Evolutionary conservation across 2,797 vertebrate genomes (phyloP).

Genomic region (Halcyon badia): DNA sequence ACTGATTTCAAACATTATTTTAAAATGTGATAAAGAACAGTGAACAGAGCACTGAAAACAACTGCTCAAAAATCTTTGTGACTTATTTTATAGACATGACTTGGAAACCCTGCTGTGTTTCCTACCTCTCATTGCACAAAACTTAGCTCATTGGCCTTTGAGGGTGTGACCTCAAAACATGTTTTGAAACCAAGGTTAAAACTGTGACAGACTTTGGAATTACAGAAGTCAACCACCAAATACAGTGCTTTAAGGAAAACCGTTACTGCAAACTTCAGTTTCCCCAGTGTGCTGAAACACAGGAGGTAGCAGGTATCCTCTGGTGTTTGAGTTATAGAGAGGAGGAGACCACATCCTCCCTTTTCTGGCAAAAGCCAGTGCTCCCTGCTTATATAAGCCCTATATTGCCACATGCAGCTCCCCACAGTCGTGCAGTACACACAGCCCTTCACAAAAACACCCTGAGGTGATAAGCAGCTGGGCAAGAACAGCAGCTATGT

Average conservation of each 20-base stretch:
- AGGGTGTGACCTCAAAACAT: neutral
- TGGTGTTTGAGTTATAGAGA: rapidly evolving
- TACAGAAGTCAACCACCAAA: neutral
- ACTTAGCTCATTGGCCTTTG: neutral
- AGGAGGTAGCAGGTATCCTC: neutral
- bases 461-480: neutral
- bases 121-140: neutral
- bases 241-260: neutral
- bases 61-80: neutral
- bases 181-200: neutral
- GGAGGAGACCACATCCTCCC: neutral
- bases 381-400: neutral
- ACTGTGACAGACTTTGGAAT: neutral
- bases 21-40: neutral
- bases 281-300: neutral
- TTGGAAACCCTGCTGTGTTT: neutral
- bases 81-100: neutral
- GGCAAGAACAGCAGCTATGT: neutral
- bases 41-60: neutral
- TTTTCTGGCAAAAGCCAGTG: neutral
- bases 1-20: neutral
- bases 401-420: neutral
- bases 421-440: neutral
- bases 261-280: neutral
- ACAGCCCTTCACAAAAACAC: neutral